Base-by-base conservation (phyloP, 2,797 vertebrate species). In the Spizella passerina region DNA sequence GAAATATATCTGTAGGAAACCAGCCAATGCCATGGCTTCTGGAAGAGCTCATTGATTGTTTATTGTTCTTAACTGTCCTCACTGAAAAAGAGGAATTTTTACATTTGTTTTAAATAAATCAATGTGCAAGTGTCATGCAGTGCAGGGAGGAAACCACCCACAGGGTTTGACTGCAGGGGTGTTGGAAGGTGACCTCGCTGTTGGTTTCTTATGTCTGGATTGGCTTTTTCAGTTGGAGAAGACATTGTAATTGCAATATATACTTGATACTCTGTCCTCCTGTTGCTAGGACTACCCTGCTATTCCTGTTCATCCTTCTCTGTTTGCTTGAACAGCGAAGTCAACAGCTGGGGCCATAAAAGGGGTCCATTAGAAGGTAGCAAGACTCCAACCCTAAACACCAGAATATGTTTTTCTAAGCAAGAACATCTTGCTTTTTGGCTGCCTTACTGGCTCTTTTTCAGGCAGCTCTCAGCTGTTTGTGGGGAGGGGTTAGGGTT, bases 41-140 rank as follows among this genome's bases (percentile, higher is more conserved):
- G 82, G 82, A 94, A 86, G 87, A 93, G 49, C 64, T 94, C 20
- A 1, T 53, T 70, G 52, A 29, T 21, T 87, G 82, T 91, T 94
- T 82, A 66, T 94, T 94, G 49, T 95, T 93, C 64, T 66, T 78
- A 83, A 73, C 66, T 56, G 76, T 86, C 78, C 41, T 71, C 22
- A 4, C 66, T 66, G 85, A 52, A 47, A 77, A 86, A 78, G 73
- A 85, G 65, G 63, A 72, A 61, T 64, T 97, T 90, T 93, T 91
- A 84, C 84, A 83, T 95, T 97, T 94, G 88, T 95, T 95, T 93
- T 90, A 93, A 96, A 95, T 96, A 95, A 96, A 95, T 95, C 96
- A 87, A 22, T 7, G 14, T 65, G 26, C 82, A 81, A 94, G 43
- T 41, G 29, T 88, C 88, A 71, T 0, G 18, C 50, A 83, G 89